Evolutionary conservation across 64 coral and sea anemone species (phyloP), one percentile per base, ranked within the genome.

Genomic region (Exaiptasia diaphana): DNA sequence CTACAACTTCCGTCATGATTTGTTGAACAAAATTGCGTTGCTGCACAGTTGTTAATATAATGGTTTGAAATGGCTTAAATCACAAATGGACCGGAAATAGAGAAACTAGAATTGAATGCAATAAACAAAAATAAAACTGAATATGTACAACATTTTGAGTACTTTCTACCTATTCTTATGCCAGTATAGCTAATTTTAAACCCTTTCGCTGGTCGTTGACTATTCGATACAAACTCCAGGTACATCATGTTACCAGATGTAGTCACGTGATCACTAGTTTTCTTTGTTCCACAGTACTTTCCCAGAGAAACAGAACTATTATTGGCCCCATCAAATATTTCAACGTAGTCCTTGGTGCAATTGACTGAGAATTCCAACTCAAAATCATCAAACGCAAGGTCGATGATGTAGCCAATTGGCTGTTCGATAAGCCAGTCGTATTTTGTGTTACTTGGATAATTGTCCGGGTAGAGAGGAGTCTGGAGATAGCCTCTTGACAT

Each of bases 341-440:
- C 86, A 0, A 94, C 28, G 65, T 89, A 94, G 39, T 94, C 86
- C 38, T 83, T 61, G 64, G 53, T 68, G 25, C 91, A 94, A 32
- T 70, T 74, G 7, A 77, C 75, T 20, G 79, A 45, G 37, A 60
- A 67, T 38, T 85, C 75, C 41, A 94, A 55, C 15, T 94, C 74
- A 38, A 94, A 88, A n/a, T 88, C 41, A 1, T 59, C 40, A 57
- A 94, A 79, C 29, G 38, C 53, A 24, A 94, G 55, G 28, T 89
- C 79, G 33, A 94, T 89, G 37, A 89, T 64, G 50, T 94, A 77
- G 8, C 69, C 86, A 38, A 36, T 32, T 31, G 73, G 86, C 23
- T 73, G 83, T 49, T 83, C 74, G 18, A 94, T 89, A 65, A 85
- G 52, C 91, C 91, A 94, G 7, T 55, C 57, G 36, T 86, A 94